Conservation (phyloP, 2,797 vertebrate species). For the Anguilla pacifica region DNA sequence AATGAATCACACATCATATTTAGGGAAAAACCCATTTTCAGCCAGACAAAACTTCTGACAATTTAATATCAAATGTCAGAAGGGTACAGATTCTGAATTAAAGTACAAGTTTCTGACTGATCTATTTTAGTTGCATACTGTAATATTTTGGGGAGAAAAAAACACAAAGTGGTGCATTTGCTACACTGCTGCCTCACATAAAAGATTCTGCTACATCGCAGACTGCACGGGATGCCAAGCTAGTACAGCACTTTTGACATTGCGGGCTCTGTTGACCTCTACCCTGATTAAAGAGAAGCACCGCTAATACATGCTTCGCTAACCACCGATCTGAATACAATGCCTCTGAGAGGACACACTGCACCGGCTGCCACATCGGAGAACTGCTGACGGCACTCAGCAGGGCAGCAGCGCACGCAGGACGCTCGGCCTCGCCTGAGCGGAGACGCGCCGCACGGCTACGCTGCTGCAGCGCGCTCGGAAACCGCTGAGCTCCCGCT, state of each 20-base stretch:
- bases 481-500: not conserved
- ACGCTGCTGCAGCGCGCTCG: not conserved
- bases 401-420: not conserved
- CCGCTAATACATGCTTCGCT: not conserved
- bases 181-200: not conserved
- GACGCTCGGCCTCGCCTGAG: not conserved
- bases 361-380: not conserved
- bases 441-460: not conserved
- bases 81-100: not conserved
- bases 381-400: not conserved
- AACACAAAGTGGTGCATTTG: not conserved
- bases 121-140: not conserved
- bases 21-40: not conserved
- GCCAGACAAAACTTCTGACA: not conserved
- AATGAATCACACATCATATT: not conserved
- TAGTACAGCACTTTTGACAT: not conserved
- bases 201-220: not conserved
- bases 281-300: not conserved
- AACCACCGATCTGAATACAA: not conserved
- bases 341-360: not conserved
- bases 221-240: not conserved
- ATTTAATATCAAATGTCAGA: constrained; percentile 6
- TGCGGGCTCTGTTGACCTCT: not conserved
- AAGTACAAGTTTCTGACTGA: not conserved
- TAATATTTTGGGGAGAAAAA: not conserved